These are phyloP conservation scores for Motacilla alba DNA, from an alignment of 2,113 vertebrate species.

Conservation along the genomic window DNA sequence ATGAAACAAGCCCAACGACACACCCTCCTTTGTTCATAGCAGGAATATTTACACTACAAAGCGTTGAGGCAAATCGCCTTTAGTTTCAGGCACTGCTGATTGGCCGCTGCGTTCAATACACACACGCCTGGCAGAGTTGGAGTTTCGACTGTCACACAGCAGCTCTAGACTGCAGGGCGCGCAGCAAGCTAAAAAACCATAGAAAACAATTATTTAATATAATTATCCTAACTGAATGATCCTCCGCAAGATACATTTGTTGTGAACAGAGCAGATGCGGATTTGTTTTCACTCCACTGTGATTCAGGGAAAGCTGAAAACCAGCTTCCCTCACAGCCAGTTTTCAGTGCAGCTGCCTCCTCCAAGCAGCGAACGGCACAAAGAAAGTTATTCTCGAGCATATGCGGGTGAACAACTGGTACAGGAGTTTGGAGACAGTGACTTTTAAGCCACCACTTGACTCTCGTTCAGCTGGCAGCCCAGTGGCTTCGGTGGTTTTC, in stretches of 20 bases:
- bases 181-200: neutral
- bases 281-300: neutral
- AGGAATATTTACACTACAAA: slow-evolving; percentile 60
- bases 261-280: neutral
- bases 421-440: neutral
- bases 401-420: neutral
- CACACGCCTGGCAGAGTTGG: neutral
- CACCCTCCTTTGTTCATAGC: slow-evolving; percentile 57
- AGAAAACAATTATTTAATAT: neutral
- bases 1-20: slow-evolving; percentile 9
- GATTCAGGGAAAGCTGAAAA: neutral
- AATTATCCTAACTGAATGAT: neutral
- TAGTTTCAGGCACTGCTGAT: slow-evolving; percentile 33
- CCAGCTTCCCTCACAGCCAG: neutral
- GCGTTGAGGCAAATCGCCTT: slow-evolving; percentile 9
- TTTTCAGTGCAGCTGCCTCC: neutral
- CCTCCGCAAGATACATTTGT: neutral
- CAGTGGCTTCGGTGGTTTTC: neutral
- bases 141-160: slow-evolving; percentile 23
- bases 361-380: neutral
- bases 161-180: neutral
- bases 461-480: neutral
- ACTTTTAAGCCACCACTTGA: neutral
- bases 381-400: neutral
- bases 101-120: neutral